Evolutionary conservation across 1,140 invertebrate genomes (phyloP).

Genomic region (Drosophila arawakana): DNA sequence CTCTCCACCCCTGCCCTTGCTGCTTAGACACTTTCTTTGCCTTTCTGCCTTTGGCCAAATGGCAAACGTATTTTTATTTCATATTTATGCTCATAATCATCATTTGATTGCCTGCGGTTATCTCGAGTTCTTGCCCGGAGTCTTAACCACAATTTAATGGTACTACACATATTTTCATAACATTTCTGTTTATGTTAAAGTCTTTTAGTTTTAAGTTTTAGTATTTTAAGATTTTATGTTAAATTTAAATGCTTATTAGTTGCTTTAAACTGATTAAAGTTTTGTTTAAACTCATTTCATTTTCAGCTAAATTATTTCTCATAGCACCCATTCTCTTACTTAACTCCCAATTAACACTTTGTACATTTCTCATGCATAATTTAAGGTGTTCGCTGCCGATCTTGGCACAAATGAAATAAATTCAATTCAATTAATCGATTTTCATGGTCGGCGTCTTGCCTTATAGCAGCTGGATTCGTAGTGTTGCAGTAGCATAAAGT

Average conservation of each 20-base stretch:
- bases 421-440: slow-evolving; percentile 68
- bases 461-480: slow-evolving; percentile 32
- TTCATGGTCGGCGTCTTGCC: slow-evolving; percentile 42
- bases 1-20: slow-evolving; percentile 5
- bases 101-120: slow-evolving; percentile 63
- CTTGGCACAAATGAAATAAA: slow-evolving; percentile 44
- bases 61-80: slow-evolving; percentile 77
- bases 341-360: too few relatives aligned
- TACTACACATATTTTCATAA: background rate
- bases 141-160: background rate
- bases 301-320: too few relatives aligned
- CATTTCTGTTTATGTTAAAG: background rate
- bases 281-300: too few relatives aligned
- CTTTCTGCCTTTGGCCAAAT: slow-evolving; percentile 48
- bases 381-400: too few relatives aligned
- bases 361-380: too few relatives aligned
- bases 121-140: background rate
- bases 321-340: too few relatives aligned
- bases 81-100: slow-evolving; percentile 75
- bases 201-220: background rate
- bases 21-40: background rate
- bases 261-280: too few relatives aligned
- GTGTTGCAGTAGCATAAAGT: background rate
- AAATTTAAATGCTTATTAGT: too few relatives aligned
- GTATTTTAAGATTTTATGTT: background rate